Evolutionary conservation across 2,113 vertebrate species (phyloP).

Genomic region (Callocephalon fimbriatum): DNA sequence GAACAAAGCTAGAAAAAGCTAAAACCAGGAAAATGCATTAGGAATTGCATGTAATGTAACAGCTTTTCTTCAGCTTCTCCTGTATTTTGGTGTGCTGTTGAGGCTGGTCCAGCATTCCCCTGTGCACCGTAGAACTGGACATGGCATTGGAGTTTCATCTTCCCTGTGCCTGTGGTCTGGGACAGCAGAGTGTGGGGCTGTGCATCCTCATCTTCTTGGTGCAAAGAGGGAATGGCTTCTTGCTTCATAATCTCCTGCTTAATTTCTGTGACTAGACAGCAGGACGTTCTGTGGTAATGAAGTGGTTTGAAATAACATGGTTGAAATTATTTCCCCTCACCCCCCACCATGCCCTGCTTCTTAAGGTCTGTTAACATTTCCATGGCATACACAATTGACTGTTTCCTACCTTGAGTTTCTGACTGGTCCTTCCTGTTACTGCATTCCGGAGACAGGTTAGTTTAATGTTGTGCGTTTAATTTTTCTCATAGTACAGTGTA

Average conservation of each 20-base stretch:
- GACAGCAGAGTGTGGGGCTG: not conserved
- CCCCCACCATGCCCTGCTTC: accelerated
- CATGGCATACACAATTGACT: not conserved
- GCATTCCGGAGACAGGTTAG: not conserved
- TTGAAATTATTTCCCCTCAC: not conserved
- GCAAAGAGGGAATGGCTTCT: not conserved
- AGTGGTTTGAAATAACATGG: not conserved
- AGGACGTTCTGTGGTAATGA: not conserved
- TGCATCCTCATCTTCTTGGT: not conserved
- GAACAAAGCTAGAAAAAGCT: not conserved
- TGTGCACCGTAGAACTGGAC: not conserved
- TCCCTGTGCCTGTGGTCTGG: not conserved
- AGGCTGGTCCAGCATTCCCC: not conserved
- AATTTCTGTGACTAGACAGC: not conserved
- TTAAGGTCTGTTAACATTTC: not conserved
- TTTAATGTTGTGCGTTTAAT: not conserved
- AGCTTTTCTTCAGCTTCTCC: not conserved
- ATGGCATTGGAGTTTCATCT: not conserved
- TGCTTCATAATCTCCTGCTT: not conserved
- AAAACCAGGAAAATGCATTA: not conserved
- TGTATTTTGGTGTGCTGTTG: not conserved
- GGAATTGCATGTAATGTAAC: not conserved
- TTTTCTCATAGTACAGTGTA: not conserved
- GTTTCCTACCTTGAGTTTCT: not conserved
- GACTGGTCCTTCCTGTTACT: not conserved